Percentiles rank a stretch among this genome's conserved stretches.
These are phyloP conservation scores for Mungos mungo DNA, from an alignment of 2,113 vertebrate species.

Conservation along the genomic window DNA sequence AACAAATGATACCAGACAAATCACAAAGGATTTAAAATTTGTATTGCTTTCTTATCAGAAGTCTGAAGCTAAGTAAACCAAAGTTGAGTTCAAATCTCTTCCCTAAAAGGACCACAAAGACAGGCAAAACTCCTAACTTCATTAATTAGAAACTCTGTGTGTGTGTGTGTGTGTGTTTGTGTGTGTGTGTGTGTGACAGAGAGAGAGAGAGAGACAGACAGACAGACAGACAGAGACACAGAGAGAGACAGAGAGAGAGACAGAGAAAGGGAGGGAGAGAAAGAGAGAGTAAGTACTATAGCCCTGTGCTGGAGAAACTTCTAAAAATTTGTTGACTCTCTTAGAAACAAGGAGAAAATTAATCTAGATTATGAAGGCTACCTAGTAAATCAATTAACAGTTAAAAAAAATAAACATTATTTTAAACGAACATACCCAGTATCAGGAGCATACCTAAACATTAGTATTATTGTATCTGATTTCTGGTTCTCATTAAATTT, in stretches of 20 bases:
- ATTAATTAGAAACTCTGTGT: not conserved
- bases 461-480: not conserved
- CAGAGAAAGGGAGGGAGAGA: not conserved
- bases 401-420: not conserved
- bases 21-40: conserved; percentile 15
- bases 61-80: not conserved
- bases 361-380: not conserved
- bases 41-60: not conserved
- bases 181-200: no score
- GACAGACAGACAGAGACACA: no score
- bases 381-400: not conserved
- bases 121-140: not conserved
- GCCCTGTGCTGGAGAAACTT: not conserved
- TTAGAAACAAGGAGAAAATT: not conserved
- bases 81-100: conserved; percentile 2
- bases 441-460: not conserved
- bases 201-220: no score
- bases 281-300: not conserved
- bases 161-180: not conserved
- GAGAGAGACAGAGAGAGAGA: not conserved
- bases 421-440: not conserved
- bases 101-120: not conserved
- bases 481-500: not conserved
- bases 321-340: not conserved
- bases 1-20: conserved; percentile 39